Evolutionary conservation across 1,140 invertebrate genomes (phyloP).

Genomic region (Zaprionus kolodkinae): DNA sequence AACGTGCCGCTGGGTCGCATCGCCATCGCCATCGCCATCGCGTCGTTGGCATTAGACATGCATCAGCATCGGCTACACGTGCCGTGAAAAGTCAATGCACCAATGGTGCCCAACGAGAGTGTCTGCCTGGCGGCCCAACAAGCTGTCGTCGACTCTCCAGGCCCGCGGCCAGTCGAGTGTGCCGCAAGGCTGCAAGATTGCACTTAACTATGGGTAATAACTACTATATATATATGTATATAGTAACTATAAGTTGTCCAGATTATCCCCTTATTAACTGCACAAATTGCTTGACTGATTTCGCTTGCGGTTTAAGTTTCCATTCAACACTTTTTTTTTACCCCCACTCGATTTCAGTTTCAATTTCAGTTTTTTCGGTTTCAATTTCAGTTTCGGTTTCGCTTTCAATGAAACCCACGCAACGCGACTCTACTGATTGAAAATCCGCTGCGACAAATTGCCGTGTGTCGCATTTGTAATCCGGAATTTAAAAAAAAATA

Average conservation of each 20-base stretch:
- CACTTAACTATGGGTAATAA: slow-evolving; percentile 6
- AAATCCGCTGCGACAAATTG: slow-evolving; percentile 15
- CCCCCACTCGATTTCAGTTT: slow-evolving; percentile 1
- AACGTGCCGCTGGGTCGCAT: slow-evolving; percentile 15
- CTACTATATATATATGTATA: slow-evolving; percentile 22
- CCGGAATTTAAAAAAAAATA: slow-evolving; percentile 12
- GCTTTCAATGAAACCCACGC: slow-evolving; percentile 46
- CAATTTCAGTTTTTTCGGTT: slow-evolving; percentile 11
- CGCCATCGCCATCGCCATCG: not conserved
- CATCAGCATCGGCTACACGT: slow-evolving; percentile 46
- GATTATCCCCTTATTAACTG: slow-evolving; percentile 30
- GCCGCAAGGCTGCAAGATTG: slow-evolving; percentile 29
- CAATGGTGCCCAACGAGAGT: not conserved
- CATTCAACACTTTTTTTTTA: not conserved
- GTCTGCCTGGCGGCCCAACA: not conserved
- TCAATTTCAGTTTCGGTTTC: slow-evolving; percentile 31
- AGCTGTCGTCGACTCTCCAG: not conserved
- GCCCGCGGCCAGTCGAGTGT: slow-evolving; percentile 29
- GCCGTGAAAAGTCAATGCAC: slow-evolving; percentile 49
- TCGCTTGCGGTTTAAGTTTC: slow-evolving; percentile 14
- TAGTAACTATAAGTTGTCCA: slow-evolving; percentile 2
- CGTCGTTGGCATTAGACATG: slow-evolving; percentile 32
- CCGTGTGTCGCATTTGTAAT: slow-evolving; percentile 46
- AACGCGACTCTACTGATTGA: not conserved
- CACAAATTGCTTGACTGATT: slow-evolving; percentile 1